Evolutionary conservation across 2,888 invertebrate species (phyloP), one percentile per base, ranked within the genome.

Genomic region (Mellilla xanthometata): DNA sequence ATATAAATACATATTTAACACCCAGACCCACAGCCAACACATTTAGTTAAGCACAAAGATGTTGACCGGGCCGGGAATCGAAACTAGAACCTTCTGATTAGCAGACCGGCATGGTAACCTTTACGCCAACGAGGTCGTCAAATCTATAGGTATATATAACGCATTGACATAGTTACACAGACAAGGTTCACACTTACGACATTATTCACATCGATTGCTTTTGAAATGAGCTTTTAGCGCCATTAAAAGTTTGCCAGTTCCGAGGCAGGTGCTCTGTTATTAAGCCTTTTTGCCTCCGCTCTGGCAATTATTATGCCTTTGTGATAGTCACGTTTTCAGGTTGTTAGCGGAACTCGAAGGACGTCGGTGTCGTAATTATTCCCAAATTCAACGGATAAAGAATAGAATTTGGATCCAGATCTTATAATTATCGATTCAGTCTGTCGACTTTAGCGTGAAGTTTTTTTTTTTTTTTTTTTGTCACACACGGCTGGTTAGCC

Each of bases 391-490:
- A 31, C 43, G 48, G 56, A 44, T 56, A 52, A 56, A 54, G 53
- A 62, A 58, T 60, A 53, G 45, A 52, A 57, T 38, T 54, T 41
- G 41, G 44, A 44, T 46, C 31, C 49, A 47, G 44, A 57, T 56
- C 49, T 58, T 54, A 57, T 39, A 48, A 50, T 56, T 62, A 60
- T 63, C 60, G 61, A 60, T 63, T 60, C 51, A 52, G 52, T 56
- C 59, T 52, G 38, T 42, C 52, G 52, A 54, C 52, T 58, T 54
- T 54, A 50, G 48, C 46, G 44, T 49, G 41, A 56, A 58, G n/a
- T n/a, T n/a, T n/a, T n/a, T n/a, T n/a, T n/a, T n/a, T n/a, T n/a
- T n/a, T n/a, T n/a, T n/a, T n/a, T n/a, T n/a, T n/a, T n/a, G n/a
- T n/a, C n/a, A n/a, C n/a, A n/a, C n/a, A n/a, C n/a, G n/a, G n/a